These are phyloP conservation scores for Miniopterus natalensis DNA, from an alignment of 2,113 vertebrate genomes.

Conservation along the genomic window DNA sequence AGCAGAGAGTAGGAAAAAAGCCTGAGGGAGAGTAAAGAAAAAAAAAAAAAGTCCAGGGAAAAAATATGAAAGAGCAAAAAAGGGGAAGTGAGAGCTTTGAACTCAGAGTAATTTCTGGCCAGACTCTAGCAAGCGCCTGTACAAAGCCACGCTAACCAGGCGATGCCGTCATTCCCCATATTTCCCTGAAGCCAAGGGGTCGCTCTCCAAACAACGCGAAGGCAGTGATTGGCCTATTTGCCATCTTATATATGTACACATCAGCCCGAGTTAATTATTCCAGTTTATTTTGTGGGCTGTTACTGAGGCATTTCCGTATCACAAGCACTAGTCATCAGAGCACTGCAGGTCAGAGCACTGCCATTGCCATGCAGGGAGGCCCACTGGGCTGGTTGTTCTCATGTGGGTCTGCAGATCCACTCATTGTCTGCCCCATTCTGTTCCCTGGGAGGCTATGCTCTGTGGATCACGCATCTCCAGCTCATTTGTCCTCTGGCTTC, in stretches of 20 bases:
- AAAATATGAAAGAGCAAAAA: background rate
- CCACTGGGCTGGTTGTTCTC: too few species aligned
- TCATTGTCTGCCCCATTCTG: background rate
- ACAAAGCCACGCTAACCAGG: background rate
- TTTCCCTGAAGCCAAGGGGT: background rate
- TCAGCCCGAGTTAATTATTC: background rate
- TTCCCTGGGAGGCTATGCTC: background rate
- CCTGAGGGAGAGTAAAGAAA: background rate
- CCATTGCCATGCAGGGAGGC: background rate
- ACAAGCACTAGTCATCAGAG: background rate
- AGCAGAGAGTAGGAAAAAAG: background rate
- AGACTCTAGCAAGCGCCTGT: background rate
- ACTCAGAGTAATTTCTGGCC: background rate
- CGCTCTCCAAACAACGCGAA: conserved; percentile 34
- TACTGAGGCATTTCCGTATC: background rate
- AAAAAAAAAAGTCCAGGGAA: background rate
- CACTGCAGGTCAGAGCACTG: background rate
- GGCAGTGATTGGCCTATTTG: background rate
- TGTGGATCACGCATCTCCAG: background rate
- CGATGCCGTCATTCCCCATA: background rate
- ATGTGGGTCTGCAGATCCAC: background rate
- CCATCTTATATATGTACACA: background rate
- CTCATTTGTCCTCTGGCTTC: background rate
- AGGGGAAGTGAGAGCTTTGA: background rate
- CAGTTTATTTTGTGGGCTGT: conserved; percentile 39